Conservation (phyloP, 2,113 vertebrate species). For the Montifringilla adamsi region DNA sequence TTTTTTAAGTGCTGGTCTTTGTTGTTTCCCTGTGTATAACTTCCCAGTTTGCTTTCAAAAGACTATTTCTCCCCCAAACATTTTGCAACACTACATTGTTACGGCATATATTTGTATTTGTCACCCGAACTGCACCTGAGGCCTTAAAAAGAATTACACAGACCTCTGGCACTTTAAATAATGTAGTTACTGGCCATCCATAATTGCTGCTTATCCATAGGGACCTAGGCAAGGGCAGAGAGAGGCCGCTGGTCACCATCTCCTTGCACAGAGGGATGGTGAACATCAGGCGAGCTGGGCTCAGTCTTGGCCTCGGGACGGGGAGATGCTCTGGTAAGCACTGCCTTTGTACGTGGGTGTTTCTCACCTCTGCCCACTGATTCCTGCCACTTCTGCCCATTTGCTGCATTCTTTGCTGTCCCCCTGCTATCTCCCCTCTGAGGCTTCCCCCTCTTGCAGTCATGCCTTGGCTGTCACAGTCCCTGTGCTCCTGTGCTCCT, state of each 20-base stretch:
- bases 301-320: accelerated
- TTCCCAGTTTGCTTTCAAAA: neutral
- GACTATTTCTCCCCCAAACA: neutral
- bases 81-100: neutral
- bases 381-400: neutral
- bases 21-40: neutral
- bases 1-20: neutral
- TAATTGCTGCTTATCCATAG: neutral
- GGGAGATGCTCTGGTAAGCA: slow-evolving; percentile 4
- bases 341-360: accelerated
- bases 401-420: neutral
- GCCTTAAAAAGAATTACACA: neutral
- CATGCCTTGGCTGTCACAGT: accelerated
- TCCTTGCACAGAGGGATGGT: neutral
- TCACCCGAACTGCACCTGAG: neutral
- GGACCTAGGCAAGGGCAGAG: neutral
- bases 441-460: neutral
- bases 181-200: neutral
- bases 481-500: neutral
- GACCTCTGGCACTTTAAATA: slow-evolving; percentile 4
- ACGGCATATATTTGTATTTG: neutral
- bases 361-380: neutral
- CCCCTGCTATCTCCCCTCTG: accelerated
- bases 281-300: accelerated
- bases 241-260: neutral